phyloP scores from a whole-genome alignment of 2,888 invertebrate genomes.

The Megalurothrips usitatus region DNA sequence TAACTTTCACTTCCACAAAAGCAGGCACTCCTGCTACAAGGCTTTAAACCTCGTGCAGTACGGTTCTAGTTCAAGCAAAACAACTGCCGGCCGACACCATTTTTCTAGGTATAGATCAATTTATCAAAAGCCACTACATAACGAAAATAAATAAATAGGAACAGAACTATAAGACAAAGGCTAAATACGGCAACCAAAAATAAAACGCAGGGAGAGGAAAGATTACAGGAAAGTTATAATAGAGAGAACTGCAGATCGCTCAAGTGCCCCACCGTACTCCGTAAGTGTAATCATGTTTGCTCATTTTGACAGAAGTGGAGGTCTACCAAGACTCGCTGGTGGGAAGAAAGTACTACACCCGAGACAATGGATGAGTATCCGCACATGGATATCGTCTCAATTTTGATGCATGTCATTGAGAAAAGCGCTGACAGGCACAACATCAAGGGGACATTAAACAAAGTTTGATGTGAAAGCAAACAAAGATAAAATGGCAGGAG shows the following conservation, averaged over 20 bases:
- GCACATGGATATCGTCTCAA: background rate
- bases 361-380: slow-evolving; percentile 29
- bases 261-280: too few species aligned
- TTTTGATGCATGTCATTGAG: background rate
- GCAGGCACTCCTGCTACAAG: slow-evolving; percentile 15
- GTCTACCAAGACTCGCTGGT: background rate
- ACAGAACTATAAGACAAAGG: slow-evolving; percentile 33
- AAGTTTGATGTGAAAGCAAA: slow-evolving; percentile 4
- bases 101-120: too few species aligned
- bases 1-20: background rate
- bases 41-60: background rate
- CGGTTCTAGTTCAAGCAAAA: background rate
- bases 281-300: too few species aligned
- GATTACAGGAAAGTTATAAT: slow-evolving; percentile 39
- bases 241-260: slow-evolving; percentile 37
- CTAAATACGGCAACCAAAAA: slow-evolving; percentile 30
- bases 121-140: slow-evolving; percentile 35
- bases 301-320: background rate
- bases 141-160: slow-evolving; percentile 35
- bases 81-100: background rate
- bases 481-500: slow-evolving; percentile 13
- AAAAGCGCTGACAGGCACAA: background rate
- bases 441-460: background rate
- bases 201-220: slow-evolving; percentile 39
- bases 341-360: slow-evolving; percentile 39